Percentiles rank a stretch among this genome's conserved stretches.
Conservation (phyloP, 2,888 invertebrate genomes). For the Odontocolon sp. region DNA sequence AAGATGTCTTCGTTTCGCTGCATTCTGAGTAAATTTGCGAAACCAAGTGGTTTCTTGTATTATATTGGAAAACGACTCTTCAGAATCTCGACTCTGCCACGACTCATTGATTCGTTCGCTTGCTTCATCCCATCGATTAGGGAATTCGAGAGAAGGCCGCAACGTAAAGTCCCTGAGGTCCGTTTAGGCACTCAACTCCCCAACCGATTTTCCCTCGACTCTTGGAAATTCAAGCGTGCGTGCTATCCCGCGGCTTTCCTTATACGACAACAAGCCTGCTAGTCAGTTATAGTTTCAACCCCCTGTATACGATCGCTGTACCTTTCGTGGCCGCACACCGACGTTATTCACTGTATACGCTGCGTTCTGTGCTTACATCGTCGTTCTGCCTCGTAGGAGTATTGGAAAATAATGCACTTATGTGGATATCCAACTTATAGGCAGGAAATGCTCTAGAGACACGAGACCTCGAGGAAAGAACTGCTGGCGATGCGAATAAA, state of each 20-base stretch:
- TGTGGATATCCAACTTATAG: slow-evolving; percentile 64
- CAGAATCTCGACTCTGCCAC: not conserved
- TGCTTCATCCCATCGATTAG: slow-evolving; percentile 74
- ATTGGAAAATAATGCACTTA: slow-evolving; percentile 79
- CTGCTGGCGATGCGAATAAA: slow-evolving; percentile 42
- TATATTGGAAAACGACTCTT: not conserved
- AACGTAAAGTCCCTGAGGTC: slow-evolving; percentile 75
- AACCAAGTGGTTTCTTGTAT: not conserved
- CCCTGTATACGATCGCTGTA: slow-evolving; percentile 62
- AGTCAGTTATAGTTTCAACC: slow-evolving; percentile 12
- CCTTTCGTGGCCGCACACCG: not conserved
- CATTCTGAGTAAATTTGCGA: too few species aligned
- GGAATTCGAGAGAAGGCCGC: slow-evolving; percentile 75
- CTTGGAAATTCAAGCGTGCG: slow-evolving; percentile 74
- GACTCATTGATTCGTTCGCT: not conserved
- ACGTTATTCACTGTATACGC: slow-evolving; percentile 10
- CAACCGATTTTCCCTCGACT: slow-evolving; percentile 67
- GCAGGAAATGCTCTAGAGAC: slow-evolving; percentile 19
- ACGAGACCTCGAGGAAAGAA: slow-evolving; percentile 18
- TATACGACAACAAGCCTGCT: slow-evolving; percentile 12
- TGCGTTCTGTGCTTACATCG: slow-evolving; percentile 11
- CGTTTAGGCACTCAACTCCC: slow-evolving; percentile 70
- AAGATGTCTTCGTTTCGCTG: too few species aligned
- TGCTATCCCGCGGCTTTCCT: slow-evolving; percentile 54
- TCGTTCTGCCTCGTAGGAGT: slow-evolving; percentile 44